Evolutionary conservation across 2,888 invertebrate species (phyloP), one percentile per base, ranked within the genome.

Genomic region (Hoplodrina blanda): DNA sequence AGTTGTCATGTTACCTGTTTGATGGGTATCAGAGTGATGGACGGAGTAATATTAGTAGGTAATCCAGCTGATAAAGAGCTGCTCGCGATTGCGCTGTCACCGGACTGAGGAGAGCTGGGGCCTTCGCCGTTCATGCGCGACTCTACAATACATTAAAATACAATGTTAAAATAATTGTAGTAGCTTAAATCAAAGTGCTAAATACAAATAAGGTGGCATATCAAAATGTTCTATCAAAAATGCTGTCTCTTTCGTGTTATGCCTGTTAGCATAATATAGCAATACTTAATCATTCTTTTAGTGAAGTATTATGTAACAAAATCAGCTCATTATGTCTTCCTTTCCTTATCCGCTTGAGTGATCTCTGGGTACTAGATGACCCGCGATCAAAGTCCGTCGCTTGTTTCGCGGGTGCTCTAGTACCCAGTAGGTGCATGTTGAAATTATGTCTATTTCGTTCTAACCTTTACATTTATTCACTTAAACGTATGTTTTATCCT

Each of bases 1-100:
- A 4, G 44, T 13, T 3, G 17, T 20, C 2, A 82, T 85, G 65
- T 88, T 89, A 97, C 97, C 96, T 98, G 98, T 93, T 98, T 98
- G 82, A 98, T 98, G 72, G 98, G 98, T 95, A 98, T 98, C 66
- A 98, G 95, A 53, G 98, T 98, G 86, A 98, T 98, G 80, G 98
- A 98, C 30, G 98, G 98, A 85, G 98, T 98, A 89, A 98, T 98
- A 85, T 95, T 96, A 80, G 96, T 95, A 46, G 96, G 96, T 57
- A 96, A 89, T 72, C 96, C 93, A 54, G 95, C 91, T 55, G 96
- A 96, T 81, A 97, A 97, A 73, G 97, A 97, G 92, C 97, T 97
- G 87, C 97, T 97, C 57, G 98, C 97, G 62, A 97, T 97, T 66
- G 98, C 98, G 64, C 98, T 98, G 92, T 98, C 98, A 11, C 97